Evolutionary conservation across 2,888 invertebrate genomes (phyloP), one percentile per base, ranked within the genome.

Genomic region (Clusia tigrina): DNA sequence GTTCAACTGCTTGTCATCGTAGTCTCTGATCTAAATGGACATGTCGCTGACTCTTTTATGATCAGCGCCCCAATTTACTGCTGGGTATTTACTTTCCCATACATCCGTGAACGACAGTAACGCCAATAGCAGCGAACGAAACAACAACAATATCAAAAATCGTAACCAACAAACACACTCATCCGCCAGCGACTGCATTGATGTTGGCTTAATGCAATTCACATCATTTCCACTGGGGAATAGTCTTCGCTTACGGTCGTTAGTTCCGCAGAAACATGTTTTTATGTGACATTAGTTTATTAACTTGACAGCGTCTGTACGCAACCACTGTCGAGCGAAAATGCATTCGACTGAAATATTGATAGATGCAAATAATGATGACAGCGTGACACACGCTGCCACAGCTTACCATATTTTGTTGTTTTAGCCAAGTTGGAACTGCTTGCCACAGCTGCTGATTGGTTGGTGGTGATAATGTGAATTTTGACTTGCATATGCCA

Each of bases 141-240:
- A 6, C 32, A 32, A 32, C 6, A 12, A 32, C 32, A n/a, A 12
- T 12, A 32, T 32, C 32, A 32, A 12, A 12, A 6, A 32, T 12
- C 12, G 32, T 12, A 32, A 32, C 32, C 32, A 32, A 12, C 32
- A 6, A 32, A 9, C 32, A 9, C 32, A 9, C 32, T 32, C 6
- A 6, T 12, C 6, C 6, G 32, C 32, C 32, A 32, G 32, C 32
- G 6, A 32, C 6, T 12, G 32, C 32, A 6, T 32, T 32, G n/a
- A n/a, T n/a, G n/a, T n/a, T n/a, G n/a, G 42, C 42, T 42, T 42
- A 42, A 42, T 42, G 48, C 48, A 48, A 48, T 48, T 18, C 48
- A 22, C 15, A 2, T 20, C 48, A 20, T 48, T 48, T 18, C n/a
- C 15, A 15, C 18, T 48, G 48, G 48, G 22, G 22, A 18, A 22